A percentile compares a stretch with the other conserved stretches of the same genome.
phyloP scores from a whole-genome alignment of 2,797 vertebrate species.

The Australoheros facetus region DNA sequence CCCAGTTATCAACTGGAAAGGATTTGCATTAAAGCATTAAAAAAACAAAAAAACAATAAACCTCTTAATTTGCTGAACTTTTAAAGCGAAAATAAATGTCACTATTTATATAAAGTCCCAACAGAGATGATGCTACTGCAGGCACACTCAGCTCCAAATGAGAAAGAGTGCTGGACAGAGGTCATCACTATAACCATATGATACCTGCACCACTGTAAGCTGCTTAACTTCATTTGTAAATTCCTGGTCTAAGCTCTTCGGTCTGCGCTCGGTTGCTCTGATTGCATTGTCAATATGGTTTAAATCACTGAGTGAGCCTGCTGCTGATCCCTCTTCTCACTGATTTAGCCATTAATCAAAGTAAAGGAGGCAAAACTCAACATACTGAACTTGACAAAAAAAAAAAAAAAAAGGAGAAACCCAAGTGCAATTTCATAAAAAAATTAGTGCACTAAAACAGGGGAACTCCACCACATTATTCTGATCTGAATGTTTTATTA shows the following conservation, averaged over 20 bases:
- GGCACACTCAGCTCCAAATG: background rate
- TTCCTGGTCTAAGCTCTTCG: slow-evolving; percentile 59
- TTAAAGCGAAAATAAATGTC: background rate
- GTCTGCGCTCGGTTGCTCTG: slow-evolving; percentile 26
- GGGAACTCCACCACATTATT: background rate
- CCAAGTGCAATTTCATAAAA: background rate
- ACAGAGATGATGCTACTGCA: background rate
- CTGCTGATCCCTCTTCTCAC: slow-evolving; percentile 35
- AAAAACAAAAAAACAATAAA: background rate
- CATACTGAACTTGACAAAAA: background rate
- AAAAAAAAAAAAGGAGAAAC: background rate
- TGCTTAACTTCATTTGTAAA: slow-evolving; percentile 67
- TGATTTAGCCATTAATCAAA: slow-evolving; percentile 15
- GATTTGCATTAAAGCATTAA: background rate
- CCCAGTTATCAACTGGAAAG: background rate
- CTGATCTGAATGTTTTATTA: background rate
- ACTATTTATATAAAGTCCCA: background rate
- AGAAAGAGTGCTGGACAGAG: slow-evolving; percentile 16
- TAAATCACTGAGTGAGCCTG: slow-evolving; percentile 42
- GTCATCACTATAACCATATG: slow-evolving; percentile 43
- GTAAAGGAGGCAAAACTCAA: background rate
- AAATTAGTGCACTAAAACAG: background rate
- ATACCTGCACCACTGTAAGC: slow-evolving; percentile 70
- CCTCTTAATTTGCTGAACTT: background rate
- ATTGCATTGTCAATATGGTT: slow-evolving; percentile 54